A percentile compares a stretch with the other conserved stretches of the same genome.
Conservation (phyloP, 1,140 invertebrate species). For the Phocides pigmalion region DNA sequence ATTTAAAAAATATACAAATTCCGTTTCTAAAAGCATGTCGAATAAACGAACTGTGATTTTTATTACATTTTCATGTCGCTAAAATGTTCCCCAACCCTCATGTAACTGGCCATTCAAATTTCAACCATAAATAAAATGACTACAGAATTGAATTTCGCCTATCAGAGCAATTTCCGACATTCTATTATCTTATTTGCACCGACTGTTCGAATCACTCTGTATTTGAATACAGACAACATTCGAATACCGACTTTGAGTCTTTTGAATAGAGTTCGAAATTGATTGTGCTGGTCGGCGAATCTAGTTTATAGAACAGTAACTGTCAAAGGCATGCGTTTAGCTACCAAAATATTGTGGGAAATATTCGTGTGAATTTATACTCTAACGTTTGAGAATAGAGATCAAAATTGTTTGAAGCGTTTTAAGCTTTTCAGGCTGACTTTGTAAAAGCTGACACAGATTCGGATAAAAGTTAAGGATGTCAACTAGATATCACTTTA, state of each 20-base stretch:
- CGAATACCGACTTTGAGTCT: conserved; percentile 37
- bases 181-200: conserved; percentile 66
- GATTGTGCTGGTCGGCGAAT: conserved; percentile 19
- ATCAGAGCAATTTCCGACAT: conserved; percentile 50
- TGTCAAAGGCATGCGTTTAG: conserved; percentile 59
- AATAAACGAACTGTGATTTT: no score
- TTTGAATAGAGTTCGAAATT: conserved; percentile 32
- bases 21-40: no score
- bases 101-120: conserved; percentile 6
- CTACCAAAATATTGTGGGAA: conserved; percentile 39
- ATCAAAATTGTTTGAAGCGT: conserved; percentile 34
- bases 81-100: not conserved
- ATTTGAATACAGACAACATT: conserved; percentile 40
- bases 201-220: conserved; percentile 47
- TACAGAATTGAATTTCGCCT: conserved; percentile 46
- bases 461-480: conserved; percentile 34
- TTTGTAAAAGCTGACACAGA: conserved; percentile 44
- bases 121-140: conserved; percentile 17
- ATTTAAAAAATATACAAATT: no score
- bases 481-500: conserved; percentile 1
- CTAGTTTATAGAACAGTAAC: conserved; percentile 56
- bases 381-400: conserved; percentile 34
- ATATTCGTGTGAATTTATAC: conserved; percentile 30
- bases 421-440: conserved; percentile 28
- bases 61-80: not conserved